Percentiles rank a stretch among this genome's conserved stretches.
phyloP scores from a whole-genome alignment of 2,797 vertebrate species.

The Arctocebus calabarensis region DNA sequence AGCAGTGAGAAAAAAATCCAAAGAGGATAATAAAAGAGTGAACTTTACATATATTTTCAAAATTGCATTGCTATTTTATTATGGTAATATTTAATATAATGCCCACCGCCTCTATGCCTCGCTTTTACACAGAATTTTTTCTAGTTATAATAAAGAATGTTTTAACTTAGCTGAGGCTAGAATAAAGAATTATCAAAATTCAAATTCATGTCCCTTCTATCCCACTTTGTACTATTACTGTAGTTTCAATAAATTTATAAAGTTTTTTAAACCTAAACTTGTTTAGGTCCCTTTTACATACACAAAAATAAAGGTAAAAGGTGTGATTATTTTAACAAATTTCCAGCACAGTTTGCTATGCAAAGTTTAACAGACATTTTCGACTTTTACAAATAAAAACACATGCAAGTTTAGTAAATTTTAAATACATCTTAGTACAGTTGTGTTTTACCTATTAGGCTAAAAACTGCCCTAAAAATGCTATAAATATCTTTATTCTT shows the following conservation, averaged over 20 bases:
- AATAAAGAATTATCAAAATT: conserved; percentile 16
- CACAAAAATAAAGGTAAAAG: not conserved
- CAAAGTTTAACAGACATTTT: not conserved
- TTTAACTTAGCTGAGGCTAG: not conserved
- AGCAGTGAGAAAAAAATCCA: conserved; percentile 1
- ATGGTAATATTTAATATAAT: conserved; percentile 42
- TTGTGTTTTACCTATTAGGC: not conserved
- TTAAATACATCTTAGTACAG: not conserved
- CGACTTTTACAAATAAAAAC: conserved; percentile 44
- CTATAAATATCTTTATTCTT: not conserved
- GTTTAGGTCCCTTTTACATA: not conserved
- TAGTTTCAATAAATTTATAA: not conserved
- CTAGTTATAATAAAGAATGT: conserved; percentile 19
- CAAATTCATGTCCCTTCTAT: not conserved
- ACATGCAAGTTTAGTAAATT: not conserved
- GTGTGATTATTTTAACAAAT: not conserved
- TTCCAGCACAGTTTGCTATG: not conserved
- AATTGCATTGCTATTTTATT: conserved; percentile 12
- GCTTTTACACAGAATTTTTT: not conserved
- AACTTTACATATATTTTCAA: not conserved
- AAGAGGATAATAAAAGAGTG: conserved; percentile 25
- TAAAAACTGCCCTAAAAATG: not conserved
- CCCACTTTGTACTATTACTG: not conserved
- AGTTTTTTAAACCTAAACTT: conserved; percentile 43
- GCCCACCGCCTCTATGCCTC: not conserved